phyloP scores from a whole-genome alignment of 2,888 invertebrate genomes.

The Agonopterix subpropinquella region DNA sequence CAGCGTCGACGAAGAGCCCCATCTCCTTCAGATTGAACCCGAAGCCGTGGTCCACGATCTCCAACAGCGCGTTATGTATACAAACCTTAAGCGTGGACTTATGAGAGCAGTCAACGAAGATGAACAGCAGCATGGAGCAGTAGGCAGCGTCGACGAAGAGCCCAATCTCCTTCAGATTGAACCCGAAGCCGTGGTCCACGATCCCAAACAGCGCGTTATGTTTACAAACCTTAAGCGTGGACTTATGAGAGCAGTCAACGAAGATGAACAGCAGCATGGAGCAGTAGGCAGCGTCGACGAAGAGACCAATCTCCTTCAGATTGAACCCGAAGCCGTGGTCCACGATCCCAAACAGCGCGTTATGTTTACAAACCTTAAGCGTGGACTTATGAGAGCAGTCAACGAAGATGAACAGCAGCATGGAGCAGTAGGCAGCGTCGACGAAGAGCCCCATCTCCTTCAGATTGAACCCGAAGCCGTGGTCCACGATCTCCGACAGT shows the following conservation, averaged over 20 bases:
- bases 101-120: too few relatives aligned
- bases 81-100: too few relatives aligned
- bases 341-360: conserved; percentile 20
- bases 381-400: conserved; percentile 81
- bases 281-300: conserved; percentile 79
- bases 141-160: too few relatives aligned
- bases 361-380: conserved; percentile 43
- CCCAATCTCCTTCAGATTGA: too few relatives aligned
- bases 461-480: conserved; percentile 79
- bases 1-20: too few relatives aligned
- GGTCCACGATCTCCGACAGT: conserved; percentile 79
- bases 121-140: too few relatives aligned
- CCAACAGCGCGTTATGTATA: conserved; percentile 80
- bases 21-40: too few relatives aligned
- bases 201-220: conserved; percentile 80
- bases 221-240: conserved; percentile 77
- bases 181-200: too few relatives aligned
- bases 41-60: too few relatives aligned
- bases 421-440: conserved; percentile 77
- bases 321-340: conserved; percentile 80
- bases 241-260: conserved; percentile 80
- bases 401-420: conserved; percentile 78
- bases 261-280: conserved; percentile 77
- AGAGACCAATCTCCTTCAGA: conserved; percentile 80
- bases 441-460: conserved; percentile 81